Evolutionary conservation across 2,797 vertebrate genomes (phyloP), one percentile per base, ranked within the genome.

Genomic region (Luscinia megarhynchos): DNA sequence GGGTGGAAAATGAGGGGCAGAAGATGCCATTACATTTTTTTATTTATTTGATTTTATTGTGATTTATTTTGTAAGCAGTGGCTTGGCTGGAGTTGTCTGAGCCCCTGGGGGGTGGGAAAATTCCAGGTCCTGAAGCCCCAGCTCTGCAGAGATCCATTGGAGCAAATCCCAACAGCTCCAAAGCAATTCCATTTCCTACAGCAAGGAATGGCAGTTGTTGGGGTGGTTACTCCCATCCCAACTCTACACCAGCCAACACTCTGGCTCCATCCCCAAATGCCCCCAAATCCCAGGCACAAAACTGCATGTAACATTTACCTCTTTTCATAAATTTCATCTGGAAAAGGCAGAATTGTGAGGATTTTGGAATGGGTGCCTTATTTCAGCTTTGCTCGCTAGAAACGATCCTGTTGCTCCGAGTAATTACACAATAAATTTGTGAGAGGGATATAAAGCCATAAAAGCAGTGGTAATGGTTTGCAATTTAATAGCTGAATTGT

Each of bases 351-450:
- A 84, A 61, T 36, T 69, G 58, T 70, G 79, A 58, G 63, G 89
- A 69, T 95, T 96, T 89, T 79, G 79, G 76, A 95, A 88, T 29
- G 68, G 78, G 63, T 58, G 75, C 81, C 90, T 97, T 94, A 96
- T 97, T 97, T 97, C 94, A 95, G 77, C 89, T 95, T 84, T 10
- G n/a, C 90, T 89, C 61, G 48, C 93, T 91, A 24, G 76, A 97
- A 97, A 96, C 21, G 59, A 59, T 78, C 91, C 84, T 80, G 70
- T 92, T 96, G 95, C 67, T 53, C 77, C 34, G 72, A 82, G 91
- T 95, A 98, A 98, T 98, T 96, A 95, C 96, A 89, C 90, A 95
- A 97, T 97, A 97, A 97, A 97, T 97, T 97, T 96, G 96, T 97
- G 94, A 87, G 94, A 95, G 93, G 95, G 85, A 95, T 97, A 97